A percentile compares a stretch with the other conserved stretches of the same genome.
These are phyloP conservation scores for Wiebesia pumilae DNA, from an alignment of 1,140 invertebrate genomes.

Conservation along the genomic window DNA sequence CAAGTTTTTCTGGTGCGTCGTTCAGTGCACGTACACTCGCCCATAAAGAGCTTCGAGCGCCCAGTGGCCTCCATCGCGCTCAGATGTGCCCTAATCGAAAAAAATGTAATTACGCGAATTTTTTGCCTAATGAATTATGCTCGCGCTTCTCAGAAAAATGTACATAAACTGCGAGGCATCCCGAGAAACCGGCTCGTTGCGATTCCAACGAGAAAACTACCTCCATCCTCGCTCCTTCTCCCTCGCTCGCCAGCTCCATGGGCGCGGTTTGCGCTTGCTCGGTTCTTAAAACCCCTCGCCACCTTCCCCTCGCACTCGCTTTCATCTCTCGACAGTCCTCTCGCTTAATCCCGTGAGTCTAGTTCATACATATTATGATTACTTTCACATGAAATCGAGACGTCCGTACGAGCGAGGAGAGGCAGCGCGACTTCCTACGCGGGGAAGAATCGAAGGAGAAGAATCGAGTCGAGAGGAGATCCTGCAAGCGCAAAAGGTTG, in stretches of 20 bases:
- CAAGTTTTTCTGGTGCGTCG: neutral
- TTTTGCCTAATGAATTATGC: conserved; percentile 47
- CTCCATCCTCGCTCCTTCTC: neutral
- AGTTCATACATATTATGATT: conserved; percentile 73
- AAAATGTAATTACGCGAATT: conserved; percentile 34
- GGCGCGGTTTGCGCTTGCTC: neutral
- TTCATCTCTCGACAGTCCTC: neutral
- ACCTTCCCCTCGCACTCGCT: neutral
- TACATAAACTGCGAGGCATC: conserved; percentile 37
- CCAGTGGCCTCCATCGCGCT: neutral
- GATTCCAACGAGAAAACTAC: conserved; percentile 71
- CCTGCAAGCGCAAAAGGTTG: neutral
- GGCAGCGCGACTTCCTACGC: neutral
- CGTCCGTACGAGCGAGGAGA: neutral
- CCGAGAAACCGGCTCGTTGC: conserved; percentile 66
- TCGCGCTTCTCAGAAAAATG: conserved; percentile 41
- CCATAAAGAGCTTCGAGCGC: neutral
- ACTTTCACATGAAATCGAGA: conserved; percentile 64
- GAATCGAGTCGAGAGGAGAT: too few species aligned
- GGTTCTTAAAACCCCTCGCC: neutral
- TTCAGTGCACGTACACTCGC: neutral
- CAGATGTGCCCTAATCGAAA: conserved; percentile 2
- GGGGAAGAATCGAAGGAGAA: neutral
- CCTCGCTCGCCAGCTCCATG: conserved; percentile 48
- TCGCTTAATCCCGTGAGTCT: neutral